These are phyloP conservation scores for Gasterosteus aculeatus DNA, from an alignment of 2,113 vertebrate species.

Conservation along the genomic window DNA sequence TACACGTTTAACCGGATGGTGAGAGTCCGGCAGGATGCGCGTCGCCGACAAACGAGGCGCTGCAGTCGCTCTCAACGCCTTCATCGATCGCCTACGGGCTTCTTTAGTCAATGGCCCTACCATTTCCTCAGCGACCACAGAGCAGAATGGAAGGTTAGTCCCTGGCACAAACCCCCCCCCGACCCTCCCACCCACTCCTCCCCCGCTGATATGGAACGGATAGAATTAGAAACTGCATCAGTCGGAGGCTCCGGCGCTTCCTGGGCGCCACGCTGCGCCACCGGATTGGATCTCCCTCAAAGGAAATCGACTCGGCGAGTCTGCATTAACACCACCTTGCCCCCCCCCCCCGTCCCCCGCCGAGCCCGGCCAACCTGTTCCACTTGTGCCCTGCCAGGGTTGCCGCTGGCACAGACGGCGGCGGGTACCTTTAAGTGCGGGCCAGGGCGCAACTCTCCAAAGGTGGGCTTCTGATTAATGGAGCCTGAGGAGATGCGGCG, in stretches of 20 bases:
- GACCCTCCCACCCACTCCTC: not conserved
- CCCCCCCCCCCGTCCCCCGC: slow-evolving; percentile 42
- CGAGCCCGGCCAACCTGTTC: slow-evolving; percentile 56
- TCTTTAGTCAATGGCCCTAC: slow-evolving; percentile 33
- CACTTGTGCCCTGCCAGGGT: slow-evolving; percentile 56
- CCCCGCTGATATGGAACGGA: slow-evolving; percentile 63
- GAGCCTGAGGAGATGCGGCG: slow-evolving; percentile 55
- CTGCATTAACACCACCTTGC: slow-evolving; percentile 62
- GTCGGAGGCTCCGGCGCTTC: slow-evolving; percentile 55
- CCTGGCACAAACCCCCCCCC: slow-evolving; percentile 25
- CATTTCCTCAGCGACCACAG: slow-evolving; percentile 50
- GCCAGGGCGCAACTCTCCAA: slow-evolving; percentile 52
- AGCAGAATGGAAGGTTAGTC: slow-evolving; percentile 42
- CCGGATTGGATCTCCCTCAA: slow-evolving; percentile 72
- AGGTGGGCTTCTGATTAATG: slow-evolving; percentile 76
- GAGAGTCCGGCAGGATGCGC: not conserved
- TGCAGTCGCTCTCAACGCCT: not conserved
- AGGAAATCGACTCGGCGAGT: slow-evolving; percentile 71
- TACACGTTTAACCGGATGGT: slow-evolving; percentile 19
- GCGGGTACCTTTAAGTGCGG: slow-evolving; percentile 58
- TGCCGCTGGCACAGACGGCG: slow-evolving; percentile 42
- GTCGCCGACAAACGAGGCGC: not conserved
- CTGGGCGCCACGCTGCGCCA: slow-evolving; percentile 57
- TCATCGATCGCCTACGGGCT: slow-evolving; percentile 46
- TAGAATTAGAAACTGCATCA: slow-evolving; percentile 75